These are phyloP conservation scores for Caranx melampygus DNA, from an alignment of 2,113 vertebrate genomes.

Conservation along the genomic window DNA sequence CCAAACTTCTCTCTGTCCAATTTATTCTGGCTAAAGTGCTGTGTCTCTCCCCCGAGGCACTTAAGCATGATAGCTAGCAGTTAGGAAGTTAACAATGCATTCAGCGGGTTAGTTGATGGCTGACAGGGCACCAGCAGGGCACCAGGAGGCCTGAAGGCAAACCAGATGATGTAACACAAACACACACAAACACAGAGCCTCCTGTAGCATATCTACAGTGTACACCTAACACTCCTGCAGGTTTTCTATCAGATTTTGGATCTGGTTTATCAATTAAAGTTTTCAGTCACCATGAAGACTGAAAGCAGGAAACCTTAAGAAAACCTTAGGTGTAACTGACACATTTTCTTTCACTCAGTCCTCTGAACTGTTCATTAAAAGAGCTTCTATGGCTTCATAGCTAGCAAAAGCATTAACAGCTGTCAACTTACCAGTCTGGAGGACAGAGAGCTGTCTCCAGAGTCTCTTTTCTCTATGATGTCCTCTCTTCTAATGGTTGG, in stretches of 20 bases:
- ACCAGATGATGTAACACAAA: neutral
- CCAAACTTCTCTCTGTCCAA: neutral
- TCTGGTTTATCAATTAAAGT: too few relatives aligned
- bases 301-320: neutral
- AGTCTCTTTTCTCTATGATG: too few relatives aligned
- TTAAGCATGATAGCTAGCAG: slow-evolving; percentile 18
- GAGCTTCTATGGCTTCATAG: too few relatives aligned
- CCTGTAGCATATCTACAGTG: neutral
- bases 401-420: too few relatives aligned
- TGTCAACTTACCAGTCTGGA: too few relatives aligned
- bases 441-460: too few relatives aligned
- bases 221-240: neutral
- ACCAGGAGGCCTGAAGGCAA: neutral
- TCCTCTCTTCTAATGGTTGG: too few relatives aligned
- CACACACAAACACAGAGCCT: neutral
- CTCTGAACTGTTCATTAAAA: neutral
- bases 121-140: slow-evolving; percentile 9
- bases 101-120: slow-evolving; percentile 9
- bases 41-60: slow-evolving; percentile 2
- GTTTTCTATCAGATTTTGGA: neutral
- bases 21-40: slow-evolving; percentile 6
- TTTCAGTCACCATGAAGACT: too few relatives aligned
- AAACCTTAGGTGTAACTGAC: neutral
- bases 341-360: too few relatives aligned
- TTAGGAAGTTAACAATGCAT: slow-evolving; percentile 22